Evolutionary conservation across 2,888 invertebrate species (phyloP).

Genomic region (Salticus scenicus): DNA sequence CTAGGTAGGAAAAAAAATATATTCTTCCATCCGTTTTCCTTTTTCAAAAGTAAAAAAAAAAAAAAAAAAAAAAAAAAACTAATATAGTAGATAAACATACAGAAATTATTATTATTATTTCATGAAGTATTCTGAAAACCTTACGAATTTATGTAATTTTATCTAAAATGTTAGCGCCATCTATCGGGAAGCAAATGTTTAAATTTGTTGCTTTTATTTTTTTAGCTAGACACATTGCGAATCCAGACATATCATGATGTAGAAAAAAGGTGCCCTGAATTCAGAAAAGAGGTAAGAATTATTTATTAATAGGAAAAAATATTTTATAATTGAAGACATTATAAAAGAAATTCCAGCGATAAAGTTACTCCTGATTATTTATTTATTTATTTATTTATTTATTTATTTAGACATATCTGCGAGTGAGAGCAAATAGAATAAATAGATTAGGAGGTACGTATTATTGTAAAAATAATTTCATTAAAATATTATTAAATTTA

Average conservation of each 20-base stretch:
- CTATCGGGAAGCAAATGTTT: not conserved
- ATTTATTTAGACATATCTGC: slow-evolving; percentile 55
- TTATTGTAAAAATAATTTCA: not conserved
- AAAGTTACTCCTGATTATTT: too few relatives aligned
- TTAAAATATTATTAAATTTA: not conserved
- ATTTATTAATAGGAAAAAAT: not conserved
- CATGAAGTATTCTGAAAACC: too few relatives aligned
- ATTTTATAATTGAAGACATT: not conserved
- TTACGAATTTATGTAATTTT: not conserved
- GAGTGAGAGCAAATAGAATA: slow-evolving; percentile 62
- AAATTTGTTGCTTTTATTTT: not conserved
- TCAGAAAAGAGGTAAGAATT: slow-evolving; percentile 56
- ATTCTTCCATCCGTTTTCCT: too few relatives aligned
- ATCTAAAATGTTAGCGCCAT: slow-evolving; percentile 14
- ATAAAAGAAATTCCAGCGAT: too few relatives aligned
- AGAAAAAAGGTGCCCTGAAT: slow-evolving; percentile 62
- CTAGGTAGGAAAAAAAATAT: too few relatives aligned
- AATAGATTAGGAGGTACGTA: slow-evolving; percentile 59
- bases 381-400: not conserved
- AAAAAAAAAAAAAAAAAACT: too few relatives aligned
- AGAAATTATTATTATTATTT: too few relatives aligned
- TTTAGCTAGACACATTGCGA: slow-evolving; percentile 34
- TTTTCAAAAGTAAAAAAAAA: too few relatives aligned
- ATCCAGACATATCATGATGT: slow-evolving; percentile 52
- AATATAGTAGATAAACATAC: too few relatives aligned